A percentile compares a stretch with the other conserved stretches of the same genome.
phyloP scores from a whole-genome alignment of 1,140 invertebrate species.

The Globodera ellingtonae region DNA sequence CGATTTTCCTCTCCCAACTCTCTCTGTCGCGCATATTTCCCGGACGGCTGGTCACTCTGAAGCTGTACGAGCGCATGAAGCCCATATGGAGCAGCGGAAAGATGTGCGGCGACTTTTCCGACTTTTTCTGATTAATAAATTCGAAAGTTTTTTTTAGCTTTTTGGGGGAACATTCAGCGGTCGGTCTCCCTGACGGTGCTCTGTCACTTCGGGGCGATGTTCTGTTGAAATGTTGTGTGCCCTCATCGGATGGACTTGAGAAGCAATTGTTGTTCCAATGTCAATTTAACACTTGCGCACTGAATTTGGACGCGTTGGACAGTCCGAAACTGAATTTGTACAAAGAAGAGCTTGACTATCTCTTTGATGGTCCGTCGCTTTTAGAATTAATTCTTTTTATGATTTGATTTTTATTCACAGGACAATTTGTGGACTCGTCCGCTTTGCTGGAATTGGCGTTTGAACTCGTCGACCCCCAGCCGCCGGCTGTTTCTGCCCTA shows the following conservation, averaged over 20 bases:
- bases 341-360: slow-evolving; percentile 78
- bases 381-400: background rate
- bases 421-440: slow-evolving; percentile 70
- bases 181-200: slow-evolving; percentile 69
- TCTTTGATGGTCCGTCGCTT: slow-evolving; percentile 46
- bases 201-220: slow-evolving; percentile 82
- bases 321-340: slow-evolving; percentile 78
- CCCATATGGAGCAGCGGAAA: slow-evolving; percentile 83
- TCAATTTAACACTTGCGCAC: slow-evolving; percentile 89
- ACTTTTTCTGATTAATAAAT: too few species aligned
- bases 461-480: slow-evolving; percentile 52
- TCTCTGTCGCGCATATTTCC: slow-evolving; percentile 79
- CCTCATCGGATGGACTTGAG: slow-evolving; percentile 37
- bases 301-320: slow-evolving; percentile 66
- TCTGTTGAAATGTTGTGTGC: slow-evolving; percentile 82
- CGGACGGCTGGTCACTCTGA: slow-evolving; percentile 62
- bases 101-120: slow-evolving; percentile 67
- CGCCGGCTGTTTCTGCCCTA: background rate
- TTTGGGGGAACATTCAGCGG: slow-evolving; percentile 28
- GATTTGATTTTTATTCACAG: slow-evolving; percentile 58
- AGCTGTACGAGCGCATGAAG: slow-evolving; percentile 79
- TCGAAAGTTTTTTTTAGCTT: slow-evolving; percentile 1
- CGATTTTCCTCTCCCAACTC: slow-evolving; percentile 82
- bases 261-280: slow-evolving; percentile 75
- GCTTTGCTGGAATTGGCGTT: slow-evolving; percentile 83